Base-by-base conservation (phyloP, 2,888 invertebrate species). In the Electrophaes corylata region DNA sequence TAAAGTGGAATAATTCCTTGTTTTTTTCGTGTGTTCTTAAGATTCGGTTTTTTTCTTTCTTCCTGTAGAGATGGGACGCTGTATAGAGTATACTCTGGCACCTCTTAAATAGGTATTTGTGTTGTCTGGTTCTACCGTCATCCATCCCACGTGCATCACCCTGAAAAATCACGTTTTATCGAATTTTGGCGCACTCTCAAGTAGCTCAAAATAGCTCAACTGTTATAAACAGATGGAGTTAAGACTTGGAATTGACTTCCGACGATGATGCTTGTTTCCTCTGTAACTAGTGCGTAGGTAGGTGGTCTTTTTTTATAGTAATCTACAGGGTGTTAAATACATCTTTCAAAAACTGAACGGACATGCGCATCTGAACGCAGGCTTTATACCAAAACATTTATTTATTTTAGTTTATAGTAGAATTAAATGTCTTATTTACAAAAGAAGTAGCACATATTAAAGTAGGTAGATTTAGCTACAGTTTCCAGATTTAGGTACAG, bases 81-180 rank as follows among this genome's bases (percentile, higher is more conserved):
- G 46, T 12, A 39, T 4, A 10, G 6, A 16, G 11, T 45, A 31
- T 19, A 41, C 49, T 41, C 12, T 57, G 40, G 10, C 44, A 59
- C 33, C 69, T 71, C 78, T 75, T 72, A 75, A 76, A 77, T 77
- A 71, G 74, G 75, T 74, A 71, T 74, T 66, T 73, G 72, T 72
- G 74, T 69, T 68, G 72, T 78, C 75, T 78, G 73, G 64, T 54
- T 51, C 62, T 73, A 71, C 67, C 81, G 79, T 77, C 75, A 75
- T 18, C 70, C 79, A 26, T 50, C 82, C 82, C 83, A 84, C 84
- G 83, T 81, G 79, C 70, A 71, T 76, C 70, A 72, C 73, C 71
- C 73, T 73, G 74, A 81, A 81, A 80, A 79, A 82, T 83, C 77
- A 83, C 77, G 79, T 83, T 87, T 86, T 83, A 86, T 84, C 69